Evolutionary conservation across 2,888 invertebrate species (phyloP).

Genomic region (Himalopsyche japonica): DNA sequence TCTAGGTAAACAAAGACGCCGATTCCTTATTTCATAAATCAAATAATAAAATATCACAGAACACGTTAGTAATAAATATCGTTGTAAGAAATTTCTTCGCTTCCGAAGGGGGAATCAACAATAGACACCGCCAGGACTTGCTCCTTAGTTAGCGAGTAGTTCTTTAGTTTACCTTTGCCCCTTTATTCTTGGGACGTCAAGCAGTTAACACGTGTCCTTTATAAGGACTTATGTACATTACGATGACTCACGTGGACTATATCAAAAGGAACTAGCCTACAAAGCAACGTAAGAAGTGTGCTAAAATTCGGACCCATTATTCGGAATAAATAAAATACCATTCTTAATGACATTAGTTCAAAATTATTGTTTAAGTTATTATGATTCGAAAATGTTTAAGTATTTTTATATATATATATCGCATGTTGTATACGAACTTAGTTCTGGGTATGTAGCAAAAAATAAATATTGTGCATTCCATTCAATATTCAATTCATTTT

Average conservation of each 20-base stretch:
- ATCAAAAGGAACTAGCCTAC: not conserved
- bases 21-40: not conserved
- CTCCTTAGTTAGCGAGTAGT: not conserved
- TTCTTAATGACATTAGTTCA: not conserved
- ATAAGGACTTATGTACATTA: slow-evolving; percentile 11
- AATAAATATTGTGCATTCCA: too few relatives aligned
- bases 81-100: not conserved
- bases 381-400: too few relatives aligned
- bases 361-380: not conserved
- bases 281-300: not conserved
- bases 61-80: not conserved
- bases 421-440: too few relatives aligned
- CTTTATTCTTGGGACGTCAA: slow-evolving; percentile 31
- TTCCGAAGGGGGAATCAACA: slow-evolving; percentile 18
- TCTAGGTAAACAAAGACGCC: not conserved
- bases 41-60: not conserved
- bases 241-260: not conserved
- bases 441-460: too few relatives aligned
- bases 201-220: slow-evolving; percentile 38
- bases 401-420: too few relatives aligned
- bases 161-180: not conserved
- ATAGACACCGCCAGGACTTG: slow-evolving; percentile 13
- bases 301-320: not conserved
- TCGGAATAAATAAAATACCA: not conserved
- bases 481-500: too few relatives aligned